Evolutionary conservation across 2,113 vertebrate species (phyloP).

Genomic region (Ploceus nigricollis): DNA sequence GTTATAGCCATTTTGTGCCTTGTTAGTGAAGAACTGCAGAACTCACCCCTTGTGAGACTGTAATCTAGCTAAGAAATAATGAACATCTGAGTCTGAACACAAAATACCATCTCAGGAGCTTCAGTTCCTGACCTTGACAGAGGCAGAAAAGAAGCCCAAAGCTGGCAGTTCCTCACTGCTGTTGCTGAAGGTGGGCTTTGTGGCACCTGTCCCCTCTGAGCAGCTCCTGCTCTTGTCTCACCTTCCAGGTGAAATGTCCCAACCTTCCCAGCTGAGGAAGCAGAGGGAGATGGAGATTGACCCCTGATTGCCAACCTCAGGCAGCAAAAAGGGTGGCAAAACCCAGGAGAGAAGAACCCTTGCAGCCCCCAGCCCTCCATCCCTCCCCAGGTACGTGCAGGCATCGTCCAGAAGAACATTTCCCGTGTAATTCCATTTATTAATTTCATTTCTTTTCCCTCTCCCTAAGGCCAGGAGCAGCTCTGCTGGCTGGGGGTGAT

Average conservation of each 20-base stretch:
- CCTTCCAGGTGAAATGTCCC: neutral
- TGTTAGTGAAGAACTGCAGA: neutral
- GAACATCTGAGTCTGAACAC: neutral
- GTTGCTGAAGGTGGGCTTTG: neutral
- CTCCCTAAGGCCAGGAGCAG: rapidly evolving
- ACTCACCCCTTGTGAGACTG: neutral
- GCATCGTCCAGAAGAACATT: rapidly evolving
- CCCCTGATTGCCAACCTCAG: neutral
- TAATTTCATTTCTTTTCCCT: rapidly evolving
- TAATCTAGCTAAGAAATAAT: neutral
- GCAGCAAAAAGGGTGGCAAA: neutral
- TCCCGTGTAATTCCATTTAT: rapidly evolving
- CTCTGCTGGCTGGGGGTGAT: neutral
- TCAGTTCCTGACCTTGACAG: neutral
- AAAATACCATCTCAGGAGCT: neutral
- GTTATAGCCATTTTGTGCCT: neutral
- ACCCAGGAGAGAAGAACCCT: neutral
- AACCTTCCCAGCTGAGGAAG: neutral
- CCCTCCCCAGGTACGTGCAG: neutral
- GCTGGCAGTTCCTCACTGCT: rapidly evolving
- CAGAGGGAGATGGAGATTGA: neutral
- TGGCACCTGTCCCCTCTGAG: neutral
- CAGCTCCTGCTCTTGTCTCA: rapidly evolving
- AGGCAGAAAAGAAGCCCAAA: neutral
- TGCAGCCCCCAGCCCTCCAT: rapidly evolving